phyloP scores from a whole-genome alignment of 2,113 vertebrate genomes.

The Suncus etruscus region DNA sequence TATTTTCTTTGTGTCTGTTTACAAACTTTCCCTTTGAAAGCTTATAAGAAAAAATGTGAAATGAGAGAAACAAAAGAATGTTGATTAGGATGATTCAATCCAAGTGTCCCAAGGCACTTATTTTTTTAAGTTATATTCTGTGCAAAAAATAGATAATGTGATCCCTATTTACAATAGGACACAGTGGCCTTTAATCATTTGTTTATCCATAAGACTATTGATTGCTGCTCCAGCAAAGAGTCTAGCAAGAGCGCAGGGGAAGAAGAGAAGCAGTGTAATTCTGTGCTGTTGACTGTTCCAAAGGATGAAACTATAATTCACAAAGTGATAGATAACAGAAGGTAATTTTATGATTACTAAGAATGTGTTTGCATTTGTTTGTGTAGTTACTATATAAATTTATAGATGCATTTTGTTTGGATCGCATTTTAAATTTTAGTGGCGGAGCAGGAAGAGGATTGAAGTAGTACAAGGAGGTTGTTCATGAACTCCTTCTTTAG shows the following conservation, averaged over 20 bases:
- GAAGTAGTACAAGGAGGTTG: conserved; percentile 83
- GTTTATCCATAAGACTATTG: conserved; percentile 82
- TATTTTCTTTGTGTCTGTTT: conserved; percentile 30
- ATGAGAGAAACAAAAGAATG: conserved; percentile 67
- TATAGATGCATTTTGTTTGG: conserved; percentile 92
- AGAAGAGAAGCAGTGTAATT: conserved; percentile 82
- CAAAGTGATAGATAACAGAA: conserved; percentile 91
- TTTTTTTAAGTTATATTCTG: conserved; percentile 78
- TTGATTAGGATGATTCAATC: conserved; percentile 77
- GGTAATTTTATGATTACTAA: conserved; percentile 93
- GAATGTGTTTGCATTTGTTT: conserved; percentile 92
- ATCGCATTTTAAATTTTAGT: conserved; percentile 91
- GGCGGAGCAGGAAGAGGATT: conserved; percentile 85
- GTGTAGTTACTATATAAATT: conserved; percentile 92
- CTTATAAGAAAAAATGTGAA: conserved; percentile 48
- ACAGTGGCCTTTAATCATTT: conserved; percentile 84
- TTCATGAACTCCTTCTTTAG: conserved; percentile 86
- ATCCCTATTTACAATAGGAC: conserved; percentile 85
- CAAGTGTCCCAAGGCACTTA: conserved; percentile 72
- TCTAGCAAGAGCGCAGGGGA: conserved; percentile 82
- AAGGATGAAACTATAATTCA: conserved; percentile 90
- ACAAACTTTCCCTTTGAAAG: conserved; percentile 23
- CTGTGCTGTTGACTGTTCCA: conserved; percentile 86
- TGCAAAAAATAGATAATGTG: conserved; percentile 80
- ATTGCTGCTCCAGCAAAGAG: conserved; percentile 76